A percentile compares a stretch with the other conserved stretches of the same genome.
These are phyloP conservation scores for Willowsia nigromaculata DNA, from an alignment of 2,888 invertebrate genomes.

Conservation along the genomic window DNA sequence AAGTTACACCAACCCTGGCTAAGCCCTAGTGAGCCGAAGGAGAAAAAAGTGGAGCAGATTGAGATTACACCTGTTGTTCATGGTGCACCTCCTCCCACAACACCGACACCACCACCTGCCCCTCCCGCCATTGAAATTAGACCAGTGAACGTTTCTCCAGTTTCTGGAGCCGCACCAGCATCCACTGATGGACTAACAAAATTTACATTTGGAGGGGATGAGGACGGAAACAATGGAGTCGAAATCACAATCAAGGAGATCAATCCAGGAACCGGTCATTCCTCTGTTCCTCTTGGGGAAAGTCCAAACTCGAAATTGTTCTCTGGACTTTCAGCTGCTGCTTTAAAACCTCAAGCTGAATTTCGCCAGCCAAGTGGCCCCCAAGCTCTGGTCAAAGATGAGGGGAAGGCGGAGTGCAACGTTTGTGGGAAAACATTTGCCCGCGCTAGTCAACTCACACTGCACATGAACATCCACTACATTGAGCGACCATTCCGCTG, in stretches of 20 bases:
- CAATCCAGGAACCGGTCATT: background rate
- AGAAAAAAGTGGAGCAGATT: constrained; percentile 23
- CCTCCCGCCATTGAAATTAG: constrained; percentile 17
- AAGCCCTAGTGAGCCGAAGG: constrained; percentile 73
- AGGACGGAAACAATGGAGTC: background rate
- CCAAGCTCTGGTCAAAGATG: constrained; percentile 81
- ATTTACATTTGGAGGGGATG: background rate
- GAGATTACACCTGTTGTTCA: background rate
- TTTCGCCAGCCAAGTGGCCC: constrained; percentile 78
- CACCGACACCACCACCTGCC: background rate
- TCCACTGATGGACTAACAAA: constrained; percentile 45
- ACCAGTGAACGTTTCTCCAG: constrained; percentile 6
- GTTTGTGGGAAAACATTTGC: constrained; percentile 96
- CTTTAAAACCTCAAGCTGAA: constrained; percentile 76
- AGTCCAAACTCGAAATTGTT: constrained; percentile 70
- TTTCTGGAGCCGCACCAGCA: background rate
- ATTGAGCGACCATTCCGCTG: constrained; percentile 95
- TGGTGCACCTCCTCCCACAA: background rate
- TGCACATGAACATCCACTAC: constrained; percentile 97
- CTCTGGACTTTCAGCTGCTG: constrained; percentile 29
- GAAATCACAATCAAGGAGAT: background rate
- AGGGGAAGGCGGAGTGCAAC: constrained; percentile 88
- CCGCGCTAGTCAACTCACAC: constrained; percentile 88
- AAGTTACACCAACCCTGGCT: constrained; percentile 78
- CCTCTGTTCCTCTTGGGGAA: background rate